Evolutionary conservation across 2,113 vertebrate species (phyloP), one percentile per base, ranked within the genome.

Genomic region (Zosterops pallidus): DNA sequence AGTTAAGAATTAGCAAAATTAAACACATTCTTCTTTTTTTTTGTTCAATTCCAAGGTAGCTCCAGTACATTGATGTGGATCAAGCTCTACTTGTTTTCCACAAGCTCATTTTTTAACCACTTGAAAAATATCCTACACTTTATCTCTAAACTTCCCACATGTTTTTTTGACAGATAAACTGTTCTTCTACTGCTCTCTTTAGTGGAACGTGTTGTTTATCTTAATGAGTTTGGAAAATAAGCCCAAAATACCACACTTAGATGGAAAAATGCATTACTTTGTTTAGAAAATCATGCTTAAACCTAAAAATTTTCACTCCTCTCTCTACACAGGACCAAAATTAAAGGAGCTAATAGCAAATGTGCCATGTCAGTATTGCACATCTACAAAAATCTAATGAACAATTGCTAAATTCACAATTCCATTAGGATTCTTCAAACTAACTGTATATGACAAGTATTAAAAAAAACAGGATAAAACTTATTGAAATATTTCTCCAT

Each of bases 161-260:
- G 72, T 75, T 21, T 81, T 90, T 77, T 41, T 90, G 90, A 93
- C 82, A 95, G 92, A 81, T 91, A 74, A 44, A 65, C 70, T 74
- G 72, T 25, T 74, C 55, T 93, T 80, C 88, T 81, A 8, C 76
- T n/a, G 35, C 53, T 90, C 46, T 88, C 79, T 86, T 92, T 69
- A 70, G 41, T 42, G 12, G 47, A 93, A 85, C 4, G 0, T 85
- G 88, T 37, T 82, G 74, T 85, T 65, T 95, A 9, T 90, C 80
- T 72, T 63, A 62, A 83, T 21, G n/a, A 86, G 46, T 69, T 77
- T 75, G 56, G 60, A 81, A 90, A 95, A 89, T 24, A 94, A 75
- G 3, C 1, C 14, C 47, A 63, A 80, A 93, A 74, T 76, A 83
- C 5, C 47, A 78, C 33, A 81, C 29, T 81, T 53, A 4, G 44